Evolutionary conservation across 2,113 vertebrate genomes (phyloP).

Genomic region (Crotalus helleri): DNA sequence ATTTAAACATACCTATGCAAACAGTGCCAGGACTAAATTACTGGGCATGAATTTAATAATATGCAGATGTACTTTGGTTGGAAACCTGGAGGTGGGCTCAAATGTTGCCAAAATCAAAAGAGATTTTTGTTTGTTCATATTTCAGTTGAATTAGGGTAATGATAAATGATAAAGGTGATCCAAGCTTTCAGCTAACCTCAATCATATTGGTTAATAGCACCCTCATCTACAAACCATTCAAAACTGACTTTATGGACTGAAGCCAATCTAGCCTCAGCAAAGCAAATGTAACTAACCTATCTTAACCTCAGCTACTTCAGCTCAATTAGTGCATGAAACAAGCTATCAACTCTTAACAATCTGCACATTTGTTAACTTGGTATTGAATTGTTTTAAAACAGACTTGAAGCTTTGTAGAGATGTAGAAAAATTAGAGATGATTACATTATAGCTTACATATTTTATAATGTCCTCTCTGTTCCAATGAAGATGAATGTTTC

Average conservation of each 20-base stretch:
- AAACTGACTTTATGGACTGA: background rate
- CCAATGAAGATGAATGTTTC: background rate
- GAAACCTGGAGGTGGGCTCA: constrained; percentile 17
- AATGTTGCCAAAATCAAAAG: constrained; percentile 29
- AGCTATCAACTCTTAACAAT: background rate
- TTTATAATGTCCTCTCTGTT: background rate
- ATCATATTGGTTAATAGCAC: background rate
- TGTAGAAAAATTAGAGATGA: background rate
- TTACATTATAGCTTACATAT: background rate
- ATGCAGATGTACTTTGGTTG: constrained; percentile 23
- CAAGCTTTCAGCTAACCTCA: constrained; percentile 8
- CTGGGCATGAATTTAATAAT: constrained; percentile 23
- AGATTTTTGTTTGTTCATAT: constrained; percentile 20
- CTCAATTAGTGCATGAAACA: background rate
- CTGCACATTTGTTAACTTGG: background rate
- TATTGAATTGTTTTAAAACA: background rate
- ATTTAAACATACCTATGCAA: constrained; percentile 22
- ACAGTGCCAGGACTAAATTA: constrained; percentile 26
- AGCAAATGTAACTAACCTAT: background rate
- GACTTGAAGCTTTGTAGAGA: background rate
- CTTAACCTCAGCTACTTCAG: background rate
- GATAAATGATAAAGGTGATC: constrained; percentile 21
- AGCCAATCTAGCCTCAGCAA: background rate
- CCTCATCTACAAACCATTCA: background rate
- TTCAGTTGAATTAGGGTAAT: background rate